Evolutionary conservation across 1,140 invertebrate genomes (phyloP).

Genomic region (Zeugodacus cucurbitae): DNA sequence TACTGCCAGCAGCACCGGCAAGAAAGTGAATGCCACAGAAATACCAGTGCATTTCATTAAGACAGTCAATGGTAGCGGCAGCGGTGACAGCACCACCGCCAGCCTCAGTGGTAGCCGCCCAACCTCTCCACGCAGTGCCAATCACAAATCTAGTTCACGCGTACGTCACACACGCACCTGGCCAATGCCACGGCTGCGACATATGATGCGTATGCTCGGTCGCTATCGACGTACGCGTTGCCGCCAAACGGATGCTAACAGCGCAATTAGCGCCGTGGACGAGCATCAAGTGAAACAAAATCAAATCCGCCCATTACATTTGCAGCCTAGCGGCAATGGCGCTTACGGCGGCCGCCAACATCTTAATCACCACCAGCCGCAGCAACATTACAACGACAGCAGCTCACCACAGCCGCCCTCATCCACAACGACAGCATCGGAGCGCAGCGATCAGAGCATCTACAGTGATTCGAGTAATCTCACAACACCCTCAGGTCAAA

Average conservation of each 20-base stretch:
- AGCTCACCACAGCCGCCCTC: constrained; percentile 44
- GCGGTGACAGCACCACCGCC: constrained; percentile 46
- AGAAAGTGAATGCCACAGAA: constrained; percentile 55
- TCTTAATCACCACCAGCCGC: constrained; percentile 47
- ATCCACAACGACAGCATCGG: constrained; percentile 45
- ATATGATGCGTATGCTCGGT: constrained; percentile 61
- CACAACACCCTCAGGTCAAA: constrained; percentile 42
- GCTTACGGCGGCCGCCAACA: constrained; percentile 31
- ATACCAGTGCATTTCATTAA: constrained; percentile 61
- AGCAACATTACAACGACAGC: constrained; percentile 48
- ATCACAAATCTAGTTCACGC: constrained; percentile 48
- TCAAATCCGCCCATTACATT: constrained; percentile 61
- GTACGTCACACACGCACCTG: constrained; percentile 48
- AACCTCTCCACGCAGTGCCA: constrained; percentile 51
- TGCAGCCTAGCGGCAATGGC: constrained; percentile 40
- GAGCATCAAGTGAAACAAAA: constrained; percentile 56
- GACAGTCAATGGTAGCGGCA: constrained; percentile 48
- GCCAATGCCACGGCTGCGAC: constrained; percentile 52
- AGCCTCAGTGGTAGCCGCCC: constrained; percentile 49
- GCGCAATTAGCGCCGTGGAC: background rate
- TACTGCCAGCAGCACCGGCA: constrained; percentile 31
- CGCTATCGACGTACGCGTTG: constrained; percentile 55
- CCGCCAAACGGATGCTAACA: constrained; percentile 41
- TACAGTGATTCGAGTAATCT: constrained; percentile 50
- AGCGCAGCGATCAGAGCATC: constrained; percentile 59